These are phyloP conservation scores for Andrena flavipes DNA, from an alignment of 2,888 invertebrate species.

Conservation along the genomic window DNA sequence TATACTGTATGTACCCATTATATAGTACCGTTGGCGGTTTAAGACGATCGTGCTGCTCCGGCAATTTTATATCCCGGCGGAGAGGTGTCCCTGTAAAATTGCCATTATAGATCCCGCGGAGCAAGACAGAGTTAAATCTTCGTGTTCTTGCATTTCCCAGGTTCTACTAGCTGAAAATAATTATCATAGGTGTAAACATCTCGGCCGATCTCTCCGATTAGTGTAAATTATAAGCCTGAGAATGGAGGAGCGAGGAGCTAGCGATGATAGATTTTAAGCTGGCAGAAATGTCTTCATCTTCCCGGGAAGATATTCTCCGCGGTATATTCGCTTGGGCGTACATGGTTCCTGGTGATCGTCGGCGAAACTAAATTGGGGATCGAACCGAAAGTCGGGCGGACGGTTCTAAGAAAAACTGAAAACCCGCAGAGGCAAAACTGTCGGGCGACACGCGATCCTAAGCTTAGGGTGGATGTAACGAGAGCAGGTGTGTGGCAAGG, in stretches of 20 bases:
- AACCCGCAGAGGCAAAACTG: not conserved
- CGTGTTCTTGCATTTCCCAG: not conserved
- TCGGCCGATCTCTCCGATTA: not conserved
- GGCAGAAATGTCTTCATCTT: too few species aligned
- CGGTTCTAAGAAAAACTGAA: not conserved
- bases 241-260: too few species aligned
- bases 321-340: too few species aligned
- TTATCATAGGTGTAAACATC: not conserved
- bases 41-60: not conserved
- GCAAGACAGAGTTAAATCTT: not conserved
- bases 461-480: constrained; percentile 3
- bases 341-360: too few species aligned
- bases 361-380: not conserved
- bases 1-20: too few species aligned
- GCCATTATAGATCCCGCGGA: not conserved
- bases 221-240: not conserved
- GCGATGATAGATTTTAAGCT: too few species aligned
- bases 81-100: not conserved
- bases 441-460: constrained; percentile 6
- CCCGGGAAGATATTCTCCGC: too few species aligned
- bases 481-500: constrained; percentile 48
- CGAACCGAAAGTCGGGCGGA: not conserved
- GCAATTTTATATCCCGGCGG: not conserved
- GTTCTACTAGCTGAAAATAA: not conserved
- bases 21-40: too few species aligned